Percentiles rank a stretch among this genome's conserved stretches.
These are phyloP conservation scores for Rousettus leschenaultii DNA, from an alignment of 2,113 vertebrate species.

Conservation along the genomic window DNA sequence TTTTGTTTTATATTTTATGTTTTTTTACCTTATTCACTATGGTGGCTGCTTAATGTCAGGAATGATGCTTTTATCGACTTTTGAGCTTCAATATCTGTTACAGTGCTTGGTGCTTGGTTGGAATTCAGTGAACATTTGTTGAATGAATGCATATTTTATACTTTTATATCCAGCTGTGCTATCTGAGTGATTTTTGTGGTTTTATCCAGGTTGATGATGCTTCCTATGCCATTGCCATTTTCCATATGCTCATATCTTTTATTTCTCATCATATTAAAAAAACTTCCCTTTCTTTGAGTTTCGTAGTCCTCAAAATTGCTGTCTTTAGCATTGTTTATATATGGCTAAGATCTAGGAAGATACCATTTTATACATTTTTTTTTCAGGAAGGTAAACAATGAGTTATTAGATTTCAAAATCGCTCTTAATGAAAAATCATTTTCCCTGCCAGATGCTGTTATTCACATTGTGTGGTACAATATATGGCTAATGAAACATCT, in stretches of 20 bases:
- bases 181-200: neutral
- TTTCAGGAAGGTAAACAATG: neutral
- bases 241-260: neutral
- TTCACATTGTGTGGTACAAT: neutral
- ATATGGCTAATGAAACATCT: neutral
- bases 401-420: conserved; percentile 26
- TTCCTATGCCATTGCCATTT: neutral
- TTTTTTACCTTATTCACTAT: neutral
- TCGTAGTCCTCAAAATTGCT: neutral
- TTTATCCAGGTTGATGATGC: neutral
- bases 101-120: neutral
- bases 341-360: neutral
- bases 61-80: neutral
- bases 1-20: neutral
- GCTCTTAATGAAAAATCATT: neutral
- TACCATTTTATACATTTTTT: neutral
- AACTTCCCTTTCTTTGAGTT: neutral
- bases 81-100: neutral
- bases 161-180: neutral
- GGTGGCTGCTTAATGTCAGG: neutral
- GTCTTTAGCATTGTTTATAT: neutral
- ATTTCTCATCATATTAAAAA: neutral
- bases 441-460: neutral
- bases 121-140: neutral
- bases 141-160: neutral